Conservation (phyloP, 2,113 vertebrate species). For the Hyaena hyaena region DNA sequence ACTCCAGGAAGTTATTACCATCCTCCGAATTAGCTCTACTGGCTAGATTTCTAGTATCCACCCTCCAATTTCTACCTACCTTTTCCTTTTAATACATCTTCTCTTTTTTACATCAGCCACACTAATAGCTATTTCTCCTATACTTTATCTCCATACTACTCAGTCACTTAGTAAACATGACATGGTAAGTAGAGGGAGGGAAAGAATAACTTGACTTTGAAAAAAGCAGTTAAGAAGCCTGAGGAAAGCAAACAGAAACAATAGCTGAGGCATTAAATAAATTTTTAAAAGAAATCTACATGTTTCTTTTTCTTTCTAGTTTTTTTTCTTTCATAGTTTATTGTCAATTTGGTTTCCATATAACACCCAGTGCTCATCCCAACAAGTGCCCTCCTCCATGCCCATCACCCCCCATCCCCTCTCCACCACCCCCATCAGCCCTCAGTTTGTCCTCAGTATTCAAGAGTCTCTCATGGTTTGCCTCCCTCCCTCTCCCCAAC, state of each 20-base stretch:
- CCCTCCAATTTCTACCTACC: background rate
- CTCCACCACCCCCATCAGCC: no score
- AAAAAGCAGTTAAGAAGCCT: background rate
- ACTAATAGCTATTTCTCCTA: background rate
- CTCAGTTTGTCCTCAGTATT: no score
- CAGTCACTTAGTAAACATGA: background rate
- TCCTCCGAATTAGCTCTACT: background rate
- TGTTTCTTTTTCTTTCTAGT: no score
- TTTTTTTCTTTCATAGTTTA: no score
- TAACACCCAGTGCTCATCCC: no score
- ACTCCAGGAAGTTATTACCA: background rate
- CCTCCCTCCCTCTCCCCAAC: no score
- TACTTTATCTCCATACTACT: background rate
- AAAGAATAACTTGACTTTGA: conserved; percentile 23
- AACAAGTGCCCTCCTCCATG: no score
- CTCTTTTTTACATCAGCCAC: background rate
- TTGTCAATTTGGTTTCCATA: no score
- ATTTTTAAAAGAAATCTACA: background rate
- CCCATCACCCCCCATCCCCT: no score
- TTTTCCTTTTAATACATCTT: background rate
- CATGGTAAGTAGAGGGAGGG: background rate
- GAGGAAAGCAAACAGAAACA: conserved; percentile 33
- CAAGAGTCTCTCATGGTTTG: no score
- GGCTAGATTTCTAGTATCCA: background rate
- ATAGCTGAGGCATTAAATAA: background rate